Conservation (phyloP, 2,113 vertebrate species). For the Lasiurus cinereus region DNA sequence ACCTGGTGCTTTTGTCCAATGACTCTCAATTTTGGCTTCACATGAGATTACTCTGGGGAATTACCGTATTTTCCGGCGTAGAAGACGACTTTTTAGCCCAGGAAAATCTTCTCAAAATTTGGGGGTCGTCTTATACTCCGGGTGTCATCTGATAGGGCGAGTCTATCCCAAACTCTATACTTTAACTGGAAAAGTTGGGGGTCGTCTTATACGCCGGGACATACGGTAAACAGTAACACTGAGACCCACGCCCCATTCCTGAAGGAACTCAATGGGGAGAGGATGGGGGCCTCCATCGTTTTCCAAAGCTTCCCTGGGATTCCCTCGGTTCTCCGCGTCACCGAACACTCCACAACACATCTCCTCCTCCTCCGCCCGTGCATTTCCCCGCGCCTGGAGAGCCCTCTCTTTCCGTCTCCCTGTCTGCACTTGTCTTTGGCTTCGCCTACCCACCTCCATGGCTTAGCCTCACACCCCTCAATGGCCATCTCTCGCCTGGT, state of each 20-base stretch:
- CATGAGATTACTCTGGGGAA: background rate
- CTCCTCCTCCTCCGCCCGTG: background rate
- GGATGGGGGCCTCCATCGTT: background rate
- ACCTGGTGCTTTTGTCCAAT: background rate
- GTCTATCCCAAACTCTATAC: too few species aligned
- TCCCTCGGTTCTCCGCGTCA: background rate
- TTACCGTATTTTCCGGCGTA: background rate
- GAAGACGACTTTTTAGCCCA: too few species aligned
- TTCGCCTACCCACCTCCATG: too few species aligned
- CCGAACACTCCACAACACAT: background rate
- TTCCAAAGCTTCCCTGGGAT: background rate
- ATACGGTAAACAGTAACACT: background rate
- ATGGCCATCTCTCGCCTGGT: too few species aligned
- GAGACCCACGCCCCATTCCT: background rate
- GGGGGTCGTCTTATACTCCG: too few species aligned
- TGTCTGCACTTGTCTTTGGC: background rate
- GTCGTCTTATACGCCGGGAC: too few species aligned
- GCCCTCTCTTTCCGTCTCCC: background rate
- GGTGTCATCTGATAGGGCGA: too few species aligned
- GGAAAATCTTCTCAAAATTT: too few species aligned
- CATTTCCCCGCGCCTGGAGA: background rate
- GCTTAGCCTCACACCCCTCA: background rate
- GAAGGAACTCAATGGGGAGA: background rate
- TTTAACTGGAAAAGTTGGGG: too few species aligned
- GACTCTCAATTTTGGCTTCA: conserved; percentile 35